Conservation (phyloP, 2,113 vertebrate species). For the Myrmecobius fasciatus region DNA sequence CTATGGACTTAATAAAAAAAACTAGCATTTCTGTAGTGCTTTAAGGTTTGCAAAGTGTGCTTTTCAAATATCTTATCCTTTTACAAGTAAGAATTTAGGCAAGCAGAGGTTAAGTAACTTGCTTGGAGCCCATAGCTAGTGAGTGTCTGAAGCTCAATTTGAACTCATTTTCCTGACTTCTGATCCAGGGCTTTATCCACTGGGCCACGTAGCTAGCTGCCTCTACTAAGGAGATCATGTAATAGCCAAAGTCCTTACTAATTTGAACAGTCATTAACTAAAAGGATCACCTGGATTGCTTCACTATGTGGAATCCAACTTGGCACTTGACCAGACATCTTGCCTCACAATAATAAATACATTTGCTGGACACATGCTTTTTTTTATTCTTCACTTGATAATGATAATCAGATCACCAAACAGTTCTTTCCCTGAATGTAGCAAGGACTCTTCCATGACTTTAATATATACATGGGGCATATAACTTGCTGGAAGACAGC, state of each 20-base stretch:
- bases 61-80: not conserved
- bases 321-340: not conserved
- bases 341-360: not conserved
- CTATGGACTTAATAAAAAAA: not conserved
- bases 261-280: not conserved
- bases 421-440: not conserved
- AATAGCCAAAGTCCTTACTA: not conserved
- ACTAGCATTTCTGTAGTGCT: not conserved
- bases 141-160: not conserved
- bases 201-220: not conserved
- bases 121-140: not conserved
- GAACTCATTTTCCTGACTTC: not conserved
- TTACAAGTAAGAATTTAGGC: not conserved
- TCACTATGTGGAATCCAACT: not conserved
- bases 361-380: not conserved
- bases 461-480: not conserved
- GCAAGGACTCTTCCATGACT: not conserved
- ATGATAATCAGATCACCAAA: not conserved
- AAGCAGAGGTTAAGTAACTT: not conserved
- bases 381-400: not conserved
- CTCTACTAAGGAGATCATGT: not conserved
- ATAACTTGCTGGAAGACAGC: not conserved
- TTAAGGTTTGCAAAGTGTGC: not conserved
- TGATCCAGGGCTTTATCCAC: not conserved
- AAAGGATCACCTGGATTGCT: not conserved